phyloP scores from a whole-genome alignment of 2,888 invertebrate genomes.

The Cephus nigrinus region DNA sequence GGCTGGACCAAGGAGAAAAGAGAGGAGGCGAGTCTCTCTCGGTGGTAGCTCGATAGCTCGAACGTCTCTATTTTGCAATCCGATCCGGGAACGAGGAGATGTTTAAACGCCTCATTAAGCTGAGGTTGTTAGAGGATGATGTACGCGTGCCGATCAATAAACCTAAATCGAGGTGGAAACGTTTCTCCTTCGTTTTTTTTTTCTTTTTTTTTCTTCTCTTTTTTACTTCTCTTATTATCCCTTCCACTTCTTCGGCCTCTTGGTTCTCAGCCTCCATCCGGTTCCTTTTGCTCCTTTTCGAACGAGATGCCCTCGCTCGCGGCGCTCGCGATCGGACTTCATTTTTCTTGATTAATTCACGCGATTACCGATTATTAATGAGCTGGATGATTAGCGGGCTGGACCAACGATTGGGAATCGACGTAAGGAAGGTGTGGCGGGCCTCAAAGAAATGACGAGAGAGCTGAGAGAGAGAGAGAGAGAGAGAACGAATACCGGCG shows the following conservation, averaged over 20 bases:
- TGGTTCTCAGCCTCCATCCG: background rate
- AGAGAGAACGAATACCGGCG: background rate
- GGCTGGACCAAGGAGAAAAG: background rate
- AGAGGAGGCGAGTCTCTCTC: background rate
- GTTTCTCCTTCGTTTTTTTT: background rate
- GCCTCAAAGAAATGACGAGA: background rate
- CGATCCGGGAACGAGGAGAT: slow-evolving; percentile 5
- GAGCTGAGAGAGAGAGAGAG: slow-evolving; percentile 17
- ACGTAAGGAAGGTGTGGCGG: background rate
- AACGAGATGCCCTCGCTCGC: background rate
- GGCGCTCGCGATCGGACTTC: slow-evolving; percentile 19
- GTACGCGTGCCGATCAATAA: slow-evolving; percentile 6
- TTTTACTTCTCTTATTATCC: background rate
- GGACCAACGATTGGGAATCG: background rate
- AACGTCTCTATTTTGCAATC: slow-evolving; percentile 7
- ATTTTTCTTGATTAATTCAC: slow-evolving; percentile 38
- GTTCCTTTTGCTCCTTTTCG: background rate
- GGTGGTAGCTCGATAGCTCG: background rate
- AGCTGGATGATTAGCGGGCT: slow-evolving; percentile 35
- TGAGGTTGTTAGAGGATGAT: background rate
- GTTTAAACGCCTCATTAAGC: slow-evolving; percentile 11
- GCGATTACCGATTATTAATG: slow-evolving; percentile 44
- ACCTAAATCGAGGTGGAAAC: background rate
- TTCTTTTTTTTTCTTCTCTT: background rate
- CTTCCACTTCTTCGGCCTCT: background rate